phyloP scores from a whole-genome alignment of 2,888 invertebrate species.

The Hymenopus coronatus region DNA sequence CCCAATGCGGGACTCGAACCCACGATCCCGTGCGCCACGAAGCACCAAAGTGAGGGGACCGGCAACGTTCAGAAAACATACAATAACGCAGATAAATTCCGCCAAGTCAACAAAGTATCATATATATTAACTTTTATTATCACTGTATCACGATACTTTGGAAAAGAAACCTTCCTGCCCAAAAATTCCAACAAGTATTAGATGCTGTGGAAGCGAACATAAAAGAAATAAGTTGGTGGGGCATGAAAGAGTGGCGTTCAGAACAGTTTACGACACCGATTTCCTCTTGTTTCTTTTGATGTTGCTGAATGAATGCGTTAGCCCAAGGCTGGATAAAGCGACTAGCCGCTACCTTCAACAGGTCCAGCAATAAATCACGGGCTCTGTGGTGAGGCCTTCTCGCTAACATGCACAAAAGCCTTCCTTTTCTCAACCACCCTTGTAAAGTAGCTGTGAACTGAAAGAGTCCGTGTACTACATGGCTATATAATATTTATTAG shows the following conservation, averaged over 20 bases:
- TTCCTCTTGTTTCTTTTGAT: not conserved
- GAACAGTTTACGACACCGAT: conserved; percentile 21
- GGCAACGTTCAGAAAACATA: not conserved
- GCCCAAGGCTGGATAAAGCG: not conserved
- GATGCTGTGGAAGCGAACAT: not conserved
- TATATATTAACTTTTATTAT: not conserved
- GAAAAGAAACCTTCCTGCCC: not conserved
- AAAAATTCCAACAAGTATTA: not conserved
- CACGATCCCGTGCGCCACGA: too few relatives aligned
- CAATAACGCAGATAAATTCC: not conserved
- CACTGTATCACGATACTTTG: not conserved
- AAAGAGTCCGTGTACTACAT: not conserved
- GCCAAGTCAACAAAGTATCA: not conserved
- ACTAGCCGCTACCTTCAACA: conserved; percentile 17
- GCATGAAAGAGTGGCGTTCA: not conserved
- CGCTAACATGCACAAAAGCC: not conserved
- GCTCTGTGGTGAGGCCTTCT: not conserved
- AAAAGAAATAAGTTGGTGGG: not conserved
- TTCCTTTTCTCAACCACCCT: not conserved
- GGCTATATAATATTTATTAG: conserved; percentile 7
- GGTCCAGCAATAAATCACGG: conserved; percentile 22
- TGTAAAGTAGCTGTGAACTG: not conserved
- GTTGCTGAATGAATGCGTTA: conserved; percentile 5
- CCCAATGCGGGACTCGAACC: too few relatives aligned
- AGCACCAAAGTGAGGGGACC: too few relatives aligned